Percentiles rank a stretch among this genome's conserved stretches.
Evolutionary conservation across 1,140 invertebrate species (phyloP).

Genomic region (Drosophila burlai): DNA sequence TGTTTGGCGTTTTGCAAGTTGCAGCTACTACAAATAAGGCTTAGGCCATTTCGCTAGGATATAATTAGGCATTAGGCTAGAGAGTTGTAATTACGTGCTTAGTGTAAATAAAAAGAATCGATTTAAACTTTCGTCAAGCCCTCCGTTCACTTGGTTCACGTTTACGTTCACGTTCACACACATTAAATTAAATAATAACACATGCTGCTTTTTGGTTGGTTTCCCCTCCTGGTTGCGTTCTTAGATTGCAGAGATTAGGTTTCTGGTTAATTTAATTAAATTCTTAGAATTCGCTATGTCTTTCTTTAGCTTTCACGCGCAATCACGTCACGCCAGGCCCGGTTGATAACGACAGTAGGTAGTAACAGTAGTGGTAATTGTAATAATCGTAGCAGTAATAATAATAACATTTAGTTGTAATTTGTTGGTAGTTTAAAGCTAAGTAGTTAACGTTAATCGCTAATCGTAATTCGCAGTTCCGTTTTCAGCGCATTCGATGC

Average conservation of each 20-base stretch:
- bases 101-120: constrained; percentile 67
- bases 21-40: constrained; percentile 45
- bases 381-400: constrained; percentile 36
- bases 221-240: constrained; percentile 38
- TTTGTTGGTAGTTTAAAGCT: constrained; percentile 53
- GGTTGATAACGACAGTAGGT: constrained; percentile 42
- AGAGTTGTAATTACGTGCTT: constrained; percentile 72
- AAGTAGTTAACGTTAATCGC: constrained; percentile 31
- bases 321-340: constrained; percentile 34
- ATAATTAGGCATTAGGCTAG: constrained; percentile 59
- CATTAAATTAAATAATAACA: constrained; percentile 70
- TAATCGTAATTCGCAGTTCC: constrained; percentile 39
- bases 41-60: constrained; percentile 49
- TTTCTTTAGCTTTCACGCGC: constrained; percentile 77
- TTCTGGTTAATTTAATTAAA: constrained; percentile 72
- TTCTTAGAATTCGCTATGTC: constrained; percentile 84
- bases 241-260: constrained; percentile 49
- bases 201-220: constrained; percentile 70
- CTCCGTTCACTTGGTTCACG: constrained; percentile 47
- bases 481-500: constrained; percentile 36
- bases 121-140: constrained; percentile 73
- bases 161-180: constrained; percentile 30
- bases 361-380: constrained; percentile 24
- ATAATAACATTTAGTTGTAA: constrained; percentile 49
- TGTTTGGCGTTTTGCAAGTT: constrained; percentile 26